Evolutionary conservation across 2,797 vertebrate genomes (phyloP).

Genomic region (Clarias pachynema): DNA sequence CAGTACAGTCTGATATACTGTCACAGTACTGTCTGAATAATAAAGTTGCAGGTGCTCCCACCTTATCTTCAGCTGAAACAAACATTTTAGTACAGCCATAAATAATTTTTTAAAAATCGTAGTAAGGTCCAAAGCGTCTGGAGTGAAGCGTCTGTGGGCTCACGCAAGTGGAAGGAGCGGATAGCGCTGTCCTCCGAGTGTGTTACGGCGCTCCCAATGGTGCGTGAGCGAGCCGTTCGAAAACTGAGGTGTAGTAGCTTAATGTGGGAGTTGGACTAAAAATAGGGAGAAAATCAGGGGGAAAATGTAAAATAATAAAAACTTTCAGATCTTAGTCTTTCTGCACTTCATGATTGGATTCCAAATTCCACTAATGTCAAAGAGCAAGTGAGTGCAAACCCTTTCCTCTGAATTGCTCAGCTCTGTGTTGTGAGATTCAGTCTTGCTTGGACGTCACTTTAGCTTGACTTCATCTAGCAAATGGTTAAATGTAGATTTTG

Average conservation of each 20-base stretch:
- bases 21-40: neutral
- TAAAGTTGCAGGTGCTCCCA: neutral
- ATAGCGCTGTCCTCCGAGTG: too few relatives aligned
- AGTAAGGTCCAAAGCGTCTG: too few relatives aligned
- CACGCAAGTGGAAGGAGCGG: too few relatives aligned
- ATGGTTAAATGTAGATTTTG: neutral
- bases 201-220: too few relatives aligned
- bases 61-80: neutral
- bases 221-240: too few relatives aligned
- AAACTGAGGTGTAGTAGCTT: too few relatives aligned
- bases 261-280: too few relatives aligned
- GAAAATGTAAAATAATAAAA: neutral
- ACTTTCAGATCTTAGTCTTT: neutral
- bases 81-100: neutral
- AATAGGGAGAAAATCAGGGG: too few relatives aligned
- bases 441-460: neutral
- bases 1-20: neutral
- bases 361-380: neutral
- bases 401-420: neutral
- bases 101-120: neutral
- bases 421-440: neutral
- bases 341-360: neutral
- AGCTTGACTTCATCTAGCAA: neutral
- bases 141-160: too few relatives aligned
- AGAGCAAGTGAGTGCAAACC: neutral